Evolutionary conservation across 2,797 vertebrate species (phyloP).

Genomic region (Argentina silus): DNA sequence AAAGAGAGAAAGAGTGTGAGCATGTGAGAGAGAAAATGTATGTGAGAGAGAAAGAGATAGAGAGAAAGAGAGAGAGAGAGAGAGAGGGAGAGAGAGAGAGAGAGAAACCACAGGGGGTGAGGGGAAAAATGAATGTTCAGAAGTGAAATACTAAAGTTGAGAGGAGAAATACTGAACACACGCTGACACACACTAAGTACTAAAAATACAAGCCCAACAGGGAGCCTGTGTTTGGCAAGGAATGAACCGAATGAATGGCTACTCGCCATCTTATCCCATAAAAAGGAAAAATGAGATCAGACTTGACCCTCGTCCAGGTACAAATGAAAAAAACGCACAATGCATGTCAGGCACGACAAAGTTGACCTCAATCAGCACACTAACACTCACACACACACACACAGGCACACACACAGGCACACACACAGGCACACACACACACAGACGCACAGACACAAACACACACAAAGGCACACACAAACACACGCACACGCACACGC

Average conservation of each 20-base stretch:
- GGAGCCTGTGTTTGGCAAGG: slow-evolving; percentile 44
- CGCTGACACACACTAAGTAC: slow-evolving; percentile 18
- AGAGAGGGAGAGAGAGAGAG: neutral
- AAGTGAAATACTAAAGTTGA: slow-evolving; percentile 21
- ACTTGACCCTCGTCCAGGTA: slow-evolving; percentile 33
- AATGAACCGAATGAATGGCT: slow-evolving; percentile 32
- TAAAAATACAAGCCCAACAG: slow-evolving; percentile 50
- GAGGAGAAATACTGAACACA: slow-evolving; percentile 31
- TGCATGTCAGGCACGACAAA: slow-evolving; percentile 14
- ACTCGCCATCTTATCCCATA: slow-evolving; percentile 33
- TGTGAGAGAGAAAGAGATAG: neutral
- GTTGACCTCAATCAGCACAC: neutral
- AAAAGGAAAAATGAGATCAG: slow-evolving; percentile 37
- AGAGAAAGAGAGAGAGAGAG: neutral
- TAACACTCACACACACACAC: no score
- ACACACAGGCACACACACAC: no score
- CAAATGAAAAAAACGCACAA: slow-evolving; percentile 37
- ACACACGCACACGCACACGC: no score
- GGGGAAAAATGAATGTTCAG: slow-evolving; percentile 33
- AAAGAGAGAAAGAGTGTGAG: no score
- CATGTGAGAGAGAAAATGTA: no score
- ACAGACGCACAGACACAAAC: no score
- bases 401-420: no score
- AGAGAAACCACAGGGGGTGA: slow-evolving; percentile 31
- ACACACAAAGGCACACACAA: no score